Base-by-base conservation (phyloP, 2,797 vertebrate genomes). In the Helicolenus hilgendorfi region DNA sequence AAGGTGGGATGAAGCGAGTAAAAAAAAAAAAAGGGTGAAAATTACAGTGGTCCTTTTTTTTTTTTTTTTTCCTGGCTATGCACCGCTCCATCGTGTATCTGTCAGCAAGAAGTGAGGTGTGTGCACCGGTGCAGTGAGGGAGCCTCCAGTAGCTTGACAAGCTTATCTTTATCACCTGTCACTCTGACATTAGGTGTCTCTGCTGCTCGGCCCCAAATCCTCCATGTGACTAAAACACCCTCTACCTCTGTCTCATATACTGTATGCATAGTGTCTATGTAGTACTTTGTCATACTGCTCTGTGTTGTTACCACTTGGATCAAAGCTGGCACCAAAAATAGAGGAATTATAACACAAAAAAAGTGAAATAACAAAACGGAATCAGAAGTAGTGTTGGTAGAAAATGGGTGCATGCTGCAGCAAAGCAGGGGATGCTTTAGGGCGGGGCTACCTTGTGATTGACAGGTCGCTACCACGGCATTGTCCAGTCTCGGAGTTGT, bases 141-240 rank as follows among this genome's bases (percentile, higher is more conserved):
- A 80, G 84, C 91, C 87, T 93, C 82, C 92, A 78, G 87, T 87
- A 76, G 81, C 84, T 88, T 95, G 94, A 96, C 94, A 92, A 81
- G 83, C 90, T 94, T 84, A 94, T 95, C 92, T 95, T 92, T 93
- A 94, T 96, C 95, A 94, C 89, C 92, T 93, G 89, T 92, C 93
- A 93, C 76, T 94, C 90, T 92, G 91, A 92, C 85, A 91, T 89
- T 64, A 77, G 88, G 87, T 76, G 87, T 88, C 74, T 91, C 84
- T 79, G 45, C 53, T 53, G 87, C 85, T 86, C 77, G 26, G 63
- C 53, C 33, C 82, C 72, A 58, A 75, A 84, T 80, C 69, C 72
- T 69, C 59, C 68, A 41, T 69, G 79, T 35, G 56, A 87, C 72
- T 53, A 18, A 74, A 84, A 55, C 60, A 22, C 5, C 59, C 36